Evolutionary conservation across 2,113 vertebrate species (phyloP).

Genomic region (Nannobrachium achirus): DNA sequence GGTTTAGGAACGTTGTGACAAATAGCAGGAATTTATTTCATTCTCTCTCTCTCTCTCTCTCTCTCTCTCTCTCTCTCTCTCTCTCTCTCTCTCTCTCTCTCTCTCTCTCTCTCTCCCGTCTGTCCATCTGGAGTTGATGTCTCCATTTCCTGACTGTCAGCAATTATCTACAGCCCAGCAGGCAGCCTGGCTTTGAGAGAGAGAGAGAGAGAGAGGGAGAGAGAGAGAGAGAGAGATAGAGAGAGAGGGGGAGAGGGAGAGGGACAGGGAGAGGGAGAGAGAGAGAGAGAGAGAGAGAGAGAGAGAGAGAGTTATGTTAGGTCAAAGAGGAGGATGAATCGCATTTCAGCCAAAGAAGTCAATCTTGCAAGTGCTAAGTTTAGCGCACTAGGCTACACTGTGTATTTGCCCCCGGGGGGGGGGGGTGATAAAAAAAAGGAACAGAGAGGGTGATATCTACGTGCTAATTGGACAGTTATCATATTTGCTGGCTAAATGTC

Average conservation of each 20-base stretch:
- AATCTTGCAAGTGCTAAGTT: no score
- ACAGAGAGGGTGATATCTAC: neutral
- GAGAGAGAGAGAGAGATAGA: conserved; percentile 51
- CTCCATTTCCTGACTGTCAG: conserved; percentile 89
- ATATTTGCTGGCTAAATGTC: no score
- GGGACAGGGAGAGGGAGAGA: conserved; percentile 48
- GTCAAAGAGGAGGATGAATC: conserved; percentile 76
- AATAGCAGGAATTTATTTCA: no score
- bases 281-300: conserved; percentile 41
- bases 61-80: conserved; percentile 4
- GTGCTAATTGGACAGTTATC: no score
- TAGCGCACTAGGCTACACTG: no score
- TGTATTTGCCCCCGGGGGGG: no score
- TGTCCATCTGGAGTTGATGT: conserved; percentile 94
- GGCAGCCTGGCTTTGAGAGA: conserved; percentile 87
- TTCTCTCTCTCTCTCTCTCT: conserved; percentile 15
- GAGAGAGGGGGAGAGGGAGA: conserved; percentile 38
- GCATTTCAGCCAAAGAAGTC: neutral
- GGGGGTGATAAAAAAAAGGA: neutral
- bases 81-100: conserved; percentile 23
- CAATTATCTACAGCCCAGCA: conserved; percentile 92
- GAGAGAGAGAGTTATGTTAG: conserved; percentile 78
- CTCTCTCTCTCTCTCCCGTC: conserved; percentile 29
- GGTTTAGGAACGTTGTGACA: no score
- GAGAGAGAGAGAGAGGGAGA: conserved; percentile 82